Conservation (phyloP, 37 sponge, comb jelly and placozoan genomes). For the Theonella swinhoei region DNA sequence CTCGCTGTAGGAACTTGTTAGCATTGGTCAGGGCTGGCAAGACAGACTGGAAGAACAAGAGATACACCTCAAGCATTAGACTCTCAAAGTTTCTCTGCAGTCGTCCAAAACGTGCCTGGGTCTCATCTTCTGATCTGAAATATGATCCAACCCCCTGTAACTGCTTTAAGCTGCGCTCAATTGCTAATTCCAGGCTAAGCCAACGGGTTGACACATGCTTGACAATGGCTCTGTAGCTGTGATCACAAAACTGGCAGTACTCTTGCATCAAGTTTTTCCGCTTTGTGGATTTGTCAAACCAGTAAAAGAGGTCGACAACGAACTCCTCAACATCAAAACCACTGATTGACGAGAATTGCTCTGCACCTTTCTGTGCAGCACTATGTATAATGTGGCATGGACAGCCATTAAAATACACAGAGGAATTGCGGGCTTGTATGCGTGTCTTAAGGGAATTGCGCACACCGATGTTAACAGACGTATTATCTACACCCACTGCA, state of each 20-base stretch:
- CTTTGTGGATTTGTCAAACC: constrained; percentile 54
- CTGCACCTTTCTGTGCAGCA: constrained; percentile 29
- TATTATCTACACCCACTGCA: constrained; percentile 44
- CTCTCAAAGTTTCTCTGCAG: constrained; percentile 5
- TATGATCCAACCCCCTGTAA: too few relatives aligned
- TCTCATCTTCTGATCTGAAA: too few relatives aligned
- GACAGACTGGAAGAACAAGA: constrained; percentile 45
- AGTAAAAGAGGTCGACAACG: constrained; percentile 50
- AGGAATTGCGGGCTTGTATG: constrained; percentile 26
- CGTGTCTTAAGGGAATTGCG: constrained; percentile 48
- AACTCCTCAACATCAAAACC: constrained; percentile 61
- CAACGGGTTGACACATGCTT: constrained; percentile 60
- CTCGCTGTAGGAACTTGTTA: constrained; percentile 27
- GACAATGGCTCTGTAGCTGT: constrained; percentile 38
- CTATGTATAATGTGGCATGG: constrained; percentile 62
- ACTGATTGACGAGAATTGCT: too few relatives aligned
- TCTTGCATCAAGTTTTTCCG: constrained; percentile 35
- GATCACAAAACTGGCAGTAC: constrained; percentile 52
- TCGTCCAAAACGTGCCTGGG: constrained; percentile 15
- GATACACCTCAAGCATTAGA: constrained; percentile 37
- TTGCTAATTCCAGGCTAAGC: constrained; percentile 52
- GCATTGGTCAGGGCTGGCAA: constrained; percentile 5
- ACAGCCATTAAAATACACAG: constrained; percentile 49
- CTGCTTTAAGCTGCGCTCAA: constrained; percentile 30
- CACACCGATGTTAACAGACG: constrained; percentile 40